Evolutionary conservation across 2,113 vertebrate genomes (phyloP).

Genomic region (Benitochromis conjunctus): DNA sequence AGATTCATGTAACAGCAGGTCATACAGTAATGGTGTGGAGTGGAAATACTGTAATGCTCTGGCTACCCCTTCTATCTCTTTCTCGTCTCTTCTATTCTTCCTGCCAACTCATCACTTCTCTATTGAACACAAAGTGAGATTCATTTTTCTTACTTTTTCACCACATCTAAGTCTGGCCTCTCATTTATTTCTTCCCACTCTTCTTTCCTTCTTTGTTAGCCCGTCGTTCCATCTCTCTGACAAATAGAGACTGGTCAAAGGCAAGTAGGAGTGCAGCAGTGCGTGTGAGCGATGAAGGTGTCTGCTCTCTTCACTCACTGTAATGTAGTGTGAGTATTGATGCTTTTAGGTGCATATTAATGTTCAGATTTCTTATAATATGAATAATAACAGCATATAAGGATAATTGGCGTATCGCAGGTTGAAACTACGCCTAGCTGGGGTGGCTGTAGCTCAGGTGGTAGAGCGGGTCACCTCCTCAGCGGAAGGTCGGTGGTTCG

Average conservation of each 20-base stretch:
- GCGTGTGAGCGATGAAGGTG: constrained; percentile 39
- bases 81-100: constrained; percentile 32
- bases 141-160: constrained; percentile 19
- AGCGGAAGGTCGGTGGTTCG: too few species aligned
- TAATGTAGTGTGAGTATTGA: constrained; percentile 42
- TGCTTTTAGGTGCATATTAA: constrained; percentile 40
- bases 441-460: too few species aligned
- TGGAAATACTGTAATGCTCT: constrained; percentile 26
- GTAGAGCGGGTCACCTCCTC: too few species aligned
- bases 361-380: constrained; percentile 32
- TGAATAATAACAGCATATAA: constrained; percentile 32
- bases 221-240: constrained; percentile 18
- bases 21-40: constrained; percentile 38
- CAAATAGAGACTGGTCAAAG: constrained; percentile 25
- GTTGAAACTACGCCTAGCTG: background rate
- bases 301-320: constrained; percentile 47
- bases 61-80: background rate
- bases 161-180: background rate
- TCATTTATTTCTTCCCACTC: constrained; percentile 32
- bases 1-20: constrained; percentile 44
- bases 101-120: constrained; percentile 38
- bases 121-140: background rate
- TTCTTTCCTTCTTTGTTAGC: constrained; percentile 27
- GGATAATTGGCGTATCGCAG: background rate
- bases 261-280: constrained; percentile 32